Percentiles rank a stretch among this genome's conserved stretches.
These are phyloP conservation scores for Poecile montanus DNA, from an alignment of 2,797 vertebrate genomes.

Conservation along the genomic window DNA sequence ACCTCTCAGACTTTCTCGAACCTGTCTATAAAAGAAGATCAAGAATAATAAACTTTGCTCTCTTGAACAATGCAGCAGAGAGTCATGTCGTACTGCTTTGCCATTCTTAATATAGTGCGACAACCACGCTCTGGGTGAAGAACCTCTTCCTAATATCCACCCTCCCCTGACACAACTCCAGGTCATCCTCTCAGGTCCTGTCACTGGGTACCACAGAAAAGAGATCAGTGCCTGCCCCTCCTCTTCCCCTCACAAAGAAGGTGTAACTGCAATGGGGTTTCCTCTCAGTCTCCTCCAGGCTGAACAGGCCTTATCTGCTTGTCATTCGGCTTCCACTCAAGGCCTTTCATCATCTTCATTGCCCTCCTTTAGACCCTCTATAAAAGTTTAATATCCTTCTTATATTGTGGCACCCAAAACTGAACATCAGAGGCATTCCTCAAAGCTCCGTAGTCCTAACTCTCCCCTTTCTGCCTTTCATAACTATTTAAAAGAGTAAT, in stretches of 20 bases:
- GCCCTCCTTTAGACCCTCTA: neutral
- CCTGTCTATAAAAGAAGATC: too few relatives aligned
- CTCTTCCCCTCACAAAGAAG: neutral
- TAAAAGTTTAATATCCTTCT: neutral
- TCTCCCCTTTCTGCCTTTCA: neutral
- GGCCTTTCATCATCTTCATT: rapidly evolving
- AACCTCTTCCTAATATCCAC: neutral
- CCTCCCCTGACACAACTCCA: neutral
- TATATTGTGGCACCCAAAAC: neutral
- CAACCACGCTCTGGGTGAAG: neutral
- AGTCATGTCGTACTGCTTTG: too few relatives aligned
- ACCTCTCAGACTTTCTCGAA: too few relatives aligned
- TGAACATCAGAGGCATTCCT: neutral
- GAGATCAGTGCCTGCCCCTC: neutral
- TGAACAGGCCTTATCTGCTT: neutral
- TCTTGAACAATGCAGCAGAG: too few relatives aligned
- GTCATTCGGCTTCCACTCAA: rapidly evolving
- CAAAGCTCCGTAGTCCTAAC: neutral
- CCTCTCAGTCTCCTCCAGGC: neutral
- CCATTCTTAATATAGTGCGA: too few relatives aligned
- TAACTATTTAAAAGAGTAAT: neutral
- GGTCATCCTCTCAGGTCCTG: neutral
- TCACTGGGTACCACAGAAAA: neutral
- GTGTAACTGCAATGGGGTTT: neutral
- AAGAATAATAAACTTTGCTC: too few relatives aligned